These are phyloP conservation scores for Eclectus roratus DNA, from an alignment of 2,113 vertebrate species.

Conservation along the genomic window DNA sequence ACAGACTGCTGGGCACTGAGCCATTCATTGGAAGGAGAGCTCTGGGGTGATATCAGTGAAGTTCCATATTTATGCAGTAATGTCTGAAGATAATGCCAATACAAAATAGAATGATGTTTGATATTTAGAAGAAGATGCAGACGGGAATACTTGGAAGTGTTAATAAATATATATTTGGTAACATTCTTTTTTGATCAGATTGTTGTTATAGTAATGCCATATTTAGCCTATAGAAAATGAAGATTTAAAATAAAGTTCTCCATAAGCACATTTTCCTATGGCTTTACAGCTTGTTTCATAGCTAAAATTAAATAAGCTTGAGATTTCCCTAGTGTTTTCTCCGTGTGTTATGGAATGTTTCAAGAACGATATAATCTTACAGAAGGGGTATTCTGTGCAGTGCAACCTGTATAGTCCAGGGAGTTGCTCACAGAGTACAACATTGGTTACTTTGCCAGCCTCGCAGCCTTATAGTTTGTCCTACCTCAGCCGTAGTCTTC, in stretches of 20 bases:
- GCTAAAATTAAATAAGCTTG: neutral
- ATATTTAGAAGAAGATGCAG: neutral
- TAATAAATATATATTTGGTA: constrained; percentile 45
- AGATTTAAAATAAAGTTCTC: neutral
- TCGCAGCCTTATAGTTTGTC: neutral
- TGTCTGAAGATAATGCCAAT: constrained; percentile 51
- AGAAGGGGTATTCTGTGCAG: neutral
- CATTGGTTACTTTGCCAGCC: neutral
- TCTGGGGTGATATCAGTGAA: constrained; percentile 9
- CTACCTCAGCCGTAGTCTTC: neutral
- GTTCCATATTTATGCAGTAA: constrained; percentile 38
- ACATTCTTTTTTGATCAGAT: constrained; percentile 32
- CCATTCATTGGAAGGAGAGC: constrained; percentile 23
- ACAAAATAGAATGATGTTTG: constrained; percentile 27
- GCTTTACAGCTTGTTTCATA: neutral
- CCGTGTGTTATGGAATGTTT: neutral
- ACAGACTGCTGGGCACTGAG: constrained; percentile 18
- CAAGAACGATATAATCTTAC: neutral
- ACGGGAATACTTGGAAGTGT: constrained; percentile 10
- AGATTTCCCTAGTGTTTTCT: neutral
- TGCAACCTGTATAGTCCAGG: neutral
- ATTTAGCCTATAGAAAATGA: constrained; percentile 6
- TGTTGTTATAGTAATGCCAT: constrained; percentile 15
- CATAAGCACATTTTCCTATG: neutral
- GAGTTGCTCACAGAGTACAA: neutral